Base-by-base conservation (phyloP, 2,888 invertebrate genomes). In the Tricholauxania praeusta region DNA sequence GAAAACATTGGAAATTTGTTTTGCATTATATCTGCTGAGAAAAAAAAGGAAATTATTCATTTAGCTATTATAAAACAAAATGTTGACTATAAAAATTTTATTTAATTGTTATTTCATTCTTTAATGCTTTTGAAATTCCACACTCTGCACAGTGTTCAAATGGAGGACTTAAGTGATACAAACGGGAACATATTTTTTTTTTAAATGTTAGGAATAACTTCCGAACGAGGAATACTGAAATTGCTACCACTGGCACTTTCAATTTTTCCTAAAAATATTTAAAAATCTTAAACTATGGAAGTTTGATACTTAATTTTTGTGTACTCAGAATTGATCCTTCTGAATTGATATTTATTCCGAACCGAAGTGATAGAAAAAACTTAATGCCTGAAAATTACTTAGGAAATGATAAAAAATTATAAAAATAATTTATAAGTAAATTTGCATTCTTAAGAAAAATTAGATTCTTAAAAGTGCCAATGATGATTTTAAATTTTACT, bases 41-140 rank as follows among this genome's bases (percentile, higher is more conserved):
- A 48, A 55, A 67, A 32, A 2, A 53, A 48, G 6, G 1, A 63
- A 63, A 48, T 19, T 49, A 68, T 49, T 59, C 17, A 55, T 57
- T 57, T 39, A 57, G 14, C 39, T 49, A 28, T 68, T 68, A 12
- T 59, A 48, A 39, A 66, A 66, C 60, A 60, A 32, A 48, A 19
- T 69, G 62, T 69, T 69, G 60, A 52, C 62, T 28, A 39, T 69
- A 52, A 28, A 60, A 51, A 62, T 62, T 69, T 60, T 60, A 62
- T 62, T 6, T 53, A 15, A 60, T 69, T 62, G 69, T 69, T 69
- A 69, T 69, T 48, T 68, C 68, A 28, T 59, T 57, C 66, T 39
- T 39, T 47, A 19, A 39, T 12, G 28, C 32, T 32, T 15, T 17
- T 17, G 52, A 47, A 48, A 60, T 51, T 69, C 17, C 39, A 39